Evolutionary conservation across 2,113 vertebrate species (phyloP), one percentile per base, ranked within the genome.

Genomic region (Oryzias curvinotus): DNA sequence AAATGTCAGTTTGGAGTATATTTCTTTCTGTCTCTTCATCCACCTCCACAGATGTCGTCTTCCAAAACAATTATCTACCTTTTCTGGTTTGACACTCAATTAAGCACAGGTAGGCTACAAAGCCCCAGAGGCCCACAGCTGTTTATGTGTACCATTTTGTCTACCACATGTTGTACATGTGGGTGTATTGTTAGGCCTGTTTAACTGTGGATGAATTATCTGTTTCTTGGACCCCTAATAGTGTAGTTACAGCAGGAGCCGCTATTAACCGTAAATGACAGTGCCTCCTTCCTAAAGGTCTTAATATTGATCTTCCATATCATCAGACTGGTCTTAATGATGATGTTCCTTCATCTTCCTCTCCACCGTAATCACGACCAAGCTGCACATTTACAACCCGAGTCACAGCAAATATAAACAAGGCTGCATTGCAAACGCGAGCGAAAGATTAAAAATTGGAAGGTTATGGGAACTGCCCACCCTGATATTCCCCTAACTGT

Each of bases 261-360:
- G 75, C 84, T 83, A 86, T 86, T 82, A 89, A 85, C 84, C 76
- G 78, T 86, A 86, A 90, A 86, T 86, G 85, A 79, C 77, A 70
- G 41, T 47, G 52, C 13, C 7, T 73, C 57, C 74, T 72, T 80
- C 59, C 76, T 81, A 81, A 82, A 88, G 86, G 86, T 85, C 85
- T 78, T 71, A 56, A 71, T 85, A 90, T 90, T 86, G 86, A 90
- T 85, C 57, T 52, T 56, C 28, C 45, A 47, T n/a, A 59, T 80
- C 50, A 62, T 71, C 56, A 79, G 62, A 83, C 73, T 50, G 28
- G 72, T 71, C 72, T 77, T 87, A 77, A 88, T 81, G 74, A 86
- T 82, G 77, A 76, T 69, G 62, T 84, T 81, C 61, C 65, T 71
- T 53, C 45, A 51, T 21, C 71, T 75, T 70, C 81, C 76, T 68